These are phyloP conservation scores for Psilopsiagon aymara DNA, from an alignment of 2,113 vertebrate genomes.

Conservation along the genomic window DNA sequence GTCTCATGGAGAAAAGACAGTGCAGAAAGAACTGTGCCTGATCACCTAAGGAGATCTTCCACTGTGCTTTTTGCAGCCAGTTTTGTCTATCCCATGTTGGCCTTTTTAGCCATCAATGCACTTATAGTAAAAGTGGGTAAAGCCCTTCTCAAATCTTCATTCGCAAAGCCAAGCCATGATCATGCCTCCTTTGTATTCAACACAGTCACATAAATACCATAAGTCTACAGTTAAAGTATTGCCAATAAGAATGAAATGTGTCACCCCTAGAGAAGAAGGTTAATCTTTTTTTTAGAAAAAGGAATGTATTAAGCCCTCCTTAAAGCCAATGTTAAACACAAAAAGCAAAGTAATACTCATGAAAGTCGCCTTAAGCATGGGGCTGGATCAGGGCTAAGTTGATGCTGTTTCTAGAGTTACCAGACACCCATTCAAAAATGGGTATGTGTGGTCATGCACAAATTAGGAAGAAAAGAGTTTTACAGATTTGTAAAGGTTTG, in stretches of 20 bases:
- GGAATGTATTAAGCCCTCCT: not conserved
- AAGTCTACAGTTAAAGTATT: not conserved
- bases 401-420: not conserved
- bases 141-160: too few relatives aligned
- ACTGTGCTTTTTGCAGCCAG: too few relatives aligned
- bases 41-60: too few relatives aligned
- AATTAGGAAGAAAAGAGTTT: not conserved
- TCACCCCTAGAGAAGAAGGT: not conserved
- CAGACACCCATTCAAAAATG: fast-evolving
- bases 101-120: too few relatives aligned
- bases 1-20: too few relatives aligned
- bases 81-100: too few relatives aligned
- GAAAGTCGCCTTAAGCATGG: not conserved
- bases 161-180: not conserved
- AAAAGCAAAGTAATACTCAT: not conserved
- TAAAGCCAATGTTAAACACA: not conserved
- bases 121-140: too few relatives aligned
- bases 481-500: not conserved
- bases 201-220: not conserved
- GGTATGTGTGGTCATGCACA: not conserved
- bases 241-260: not conserved
- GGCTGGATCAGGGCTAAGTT: not conserved
- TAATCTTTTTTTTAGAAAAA: not conserved
- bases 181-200: not conserved
- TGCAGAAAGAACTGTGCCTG: too few relatives aligned